Conservation (phyloP, 2,797 vertebrate species). For the Enteromius treurensis region DNA sequence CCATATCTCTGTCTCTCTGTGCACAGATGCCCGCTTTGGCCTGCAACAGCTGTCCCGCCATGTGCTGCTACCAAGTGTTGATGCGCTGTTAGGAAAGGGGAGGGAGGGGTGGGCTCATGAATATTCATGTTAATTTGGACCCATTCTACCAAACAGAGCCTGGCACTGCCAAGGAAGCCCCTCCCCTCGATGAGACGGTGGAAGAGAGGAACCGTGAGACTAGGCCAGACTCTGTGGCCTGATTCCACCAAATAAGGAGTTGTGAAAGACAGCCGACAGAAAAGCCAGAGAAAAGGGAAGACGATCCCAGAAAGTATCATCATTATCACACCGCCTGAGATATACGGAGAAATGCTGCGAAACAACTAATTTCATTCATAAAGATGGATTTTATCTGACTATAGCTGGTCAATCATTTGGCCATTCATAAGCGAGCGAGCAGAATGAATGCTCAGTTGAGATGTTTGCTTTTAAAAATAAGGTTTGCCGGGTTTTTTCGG, state of each 20-base stretch:
- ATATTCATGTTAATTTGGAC: conserved; percentile 81
- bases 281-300: conserved; percentile 35
- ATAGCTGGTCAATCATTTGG: not conserved
- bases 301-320: conserved; percentile 41
- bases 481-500: not conserved
- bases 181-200: conserved; percentile 60
- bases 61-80: conserved; percentile 86
- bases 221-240: conserved; percentile 65
- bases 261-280: conserved; percentile 54
- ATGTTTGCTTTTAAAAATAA: not conserved
- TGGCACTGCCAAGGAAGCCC: conserved; percentile 71
- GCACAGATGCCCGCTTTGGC: conserved; percentile 83
- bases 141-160: conserved; percentile 76
- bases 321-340: not conserved
- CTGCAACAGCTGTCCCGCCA: conserved; percentile 84
- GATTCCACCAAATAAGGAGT: conserved; percentile 69
- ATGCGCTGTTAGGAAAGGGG: conserved; percentile 68
- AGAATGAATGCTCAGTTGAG: not conserved
- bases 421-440: not conserved
- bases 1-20: conserved; percentile 67
- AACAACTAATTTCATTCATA: not conserved
- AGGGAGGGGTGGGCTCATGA: conserved; percentile 72
- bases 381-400: not conserved
- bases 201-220: conserved; percentile 43
- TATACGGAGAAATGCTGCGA: conserved; percentile 18